These are phyloP conservation scores for Channa maculata DNA, from an alignment of 2,113 vertebrate species.

Conservation along the genomic window DNA sequence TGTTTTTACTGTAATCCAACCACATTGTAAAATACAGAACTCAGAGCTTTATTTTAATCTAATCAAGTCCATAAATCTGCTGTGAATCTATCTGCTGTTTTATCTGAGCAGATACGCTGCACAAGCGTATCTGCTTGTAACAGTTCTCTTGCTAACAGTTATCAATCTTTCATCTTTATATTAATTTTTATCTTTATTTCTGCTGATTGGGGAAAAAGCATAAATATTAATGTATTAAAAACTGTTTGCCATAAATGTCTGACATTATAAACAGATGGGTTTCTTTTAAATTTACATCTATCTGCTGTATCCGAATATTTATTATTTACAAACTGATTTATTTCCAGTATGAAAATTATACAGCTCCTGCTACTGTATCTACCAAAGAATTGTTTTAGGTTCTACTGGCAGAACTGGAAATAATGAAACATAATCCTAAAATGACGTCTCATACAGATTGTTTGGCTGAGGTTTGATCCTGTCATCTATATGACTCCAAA, in stretches of 20 bases:
- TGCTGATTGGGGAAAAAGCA: background rate
- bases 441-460: conserved; percentile 53
- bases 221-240: background rate
- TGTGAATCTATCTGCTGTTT: background rate
- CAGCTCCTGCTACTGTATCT: conserved; percentile 49
- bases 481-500: conserved; percentile 42
- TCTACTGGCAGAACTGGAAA: conserved; percentile 41
- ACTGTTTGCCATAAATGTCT: background rate
- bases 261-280: background rate
- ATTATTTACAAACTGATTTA: background rate
- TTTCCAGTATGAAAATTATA: conserved; percentile 27
- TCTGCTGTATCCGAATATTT: background rate
- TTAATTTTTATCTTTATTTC: no score
- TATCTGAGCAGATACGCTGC: background rate
- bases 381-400: conserved; percentile 48
- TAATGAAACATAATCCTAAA: conserved; percentile 62
- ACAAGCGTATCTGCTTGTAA: no score
- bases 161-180: background rate
- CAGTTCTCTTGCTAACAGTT: no score
- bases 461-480: conserved; percentile 57
- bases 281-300: background rate
- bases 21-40: no score
- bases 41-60: background rate
- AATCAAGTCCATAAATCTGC: no score
- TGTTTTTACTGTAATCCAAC: no score